Evolutionary conservation across 1,140 invertebrate genomes (phyloP).

Genomic region (Proales similis): DNA sequence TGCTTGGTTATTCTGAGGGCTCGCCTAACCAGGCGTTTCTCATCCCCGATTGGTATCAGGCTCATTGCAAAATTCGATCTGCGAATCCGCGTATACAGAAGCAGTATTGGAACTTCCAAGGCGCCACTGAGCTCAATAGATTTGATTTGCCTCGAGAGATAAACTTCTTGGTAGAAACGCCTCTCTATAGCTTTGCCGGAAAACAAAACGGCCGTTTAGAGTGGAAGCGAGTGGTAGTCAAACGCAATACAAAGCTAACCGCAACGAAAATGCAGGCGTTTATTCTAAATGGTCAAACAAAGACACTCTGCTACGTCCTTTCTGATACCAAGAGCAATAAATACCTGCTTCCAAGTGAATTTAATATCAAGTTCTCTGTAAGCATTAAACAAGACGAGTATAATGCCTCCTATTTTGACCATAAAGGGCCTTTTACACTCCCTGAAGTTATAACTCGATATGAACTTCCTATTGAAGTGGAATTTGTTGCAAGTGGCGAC

Average conservation of each 20-base stretch:
- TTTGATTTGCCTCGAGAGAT: constrained; percentile 37
- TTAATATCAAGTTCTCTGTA: constrained; percentile 35
- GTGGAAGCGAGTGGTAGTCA: constrained; percentile 31
- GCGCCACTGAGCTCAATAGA: constrained; percentile 35
- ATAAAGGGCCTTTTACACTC: constrained; percentile 36
- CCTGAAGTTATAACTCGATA: constrained; percentile 36
- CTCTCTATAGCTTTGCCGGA: constrained; percentile 6
- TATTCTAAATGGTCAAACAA: constrained; percentile 13
- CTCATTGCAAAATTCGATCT: constrained; percentile 32
- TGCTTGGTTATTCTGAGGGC: constrained; percentile 12
- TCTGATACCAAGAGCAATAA: constrained; percentile 18
- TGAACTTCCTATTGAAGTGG: constrained; percentile 35
- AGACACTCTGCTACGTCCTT: constrained; percentile 16
- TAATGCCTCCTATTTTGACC: constrained; percentile 18
- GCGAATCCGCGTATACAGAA: constrained; percentile 30
- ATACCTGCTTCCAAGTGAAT: constrained; percentile 28
- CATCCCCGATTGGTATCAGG: constrained; percentile 38
- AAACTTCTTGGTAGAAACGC: constrained; percentile 23
- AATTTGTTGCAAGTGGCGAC: constrained; percentile 9
- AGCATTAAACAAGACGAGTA: constrained; percentile 35
- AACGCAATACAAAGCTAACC: constrained; percentile 24
- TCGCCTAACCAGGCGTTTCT: constrained; percentile 7
- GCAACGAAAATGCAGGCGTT: constrained; percentile 17
- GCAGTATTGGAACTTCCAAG: constrained; percentile 38
- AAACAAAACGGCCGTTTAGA: neutral